These are phyloP conservation scores for Macrostomum lignano DNA, from an alignment of 1,140 invertebrate genomes.

Conservation along the genomic window DNA sequence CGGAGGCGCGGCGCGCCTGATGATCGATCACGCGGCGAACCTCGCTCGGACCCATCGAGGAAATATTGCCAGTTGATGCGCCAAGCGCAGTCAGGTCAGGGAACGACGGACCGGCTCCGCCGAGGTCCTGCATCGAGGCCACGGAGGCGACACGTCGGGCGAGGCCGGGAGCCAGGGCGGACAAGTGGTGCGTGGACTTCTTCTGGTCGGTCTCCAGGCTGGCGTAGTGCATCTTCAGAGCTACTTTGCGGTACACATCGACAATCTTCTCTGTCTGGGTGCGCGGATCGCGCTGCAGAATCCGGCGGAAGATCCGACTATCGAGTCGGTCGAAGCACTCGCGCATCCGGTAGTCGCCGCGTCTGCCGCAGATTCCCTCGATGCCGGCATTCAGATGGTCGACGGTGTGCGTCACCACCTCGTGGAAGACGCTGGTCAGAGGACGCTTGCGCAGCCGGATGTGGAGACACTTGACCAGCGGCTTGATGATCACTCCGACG, in stretches of 20 bases:
- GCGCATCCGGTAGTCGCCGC: conserved; percentile 43
- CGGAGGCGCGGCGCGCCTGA: too few relatives aligned
- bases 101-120: too few relatives aligned
- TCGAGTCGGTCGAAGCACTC: not conserved
- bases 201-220: not conserved
- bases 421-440: conserved; percentile 3
- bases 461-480: conserved; percentile 69
- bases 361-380: conserved; percentile 69
- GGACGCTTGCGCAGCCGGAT: conserved; percentile 39
- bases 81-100: too few relatives aligned
- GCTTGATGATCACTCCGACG: conserved; percentile 79
- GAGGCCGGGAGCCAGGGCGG: too few relatives aligned
- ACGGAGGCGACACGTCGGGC: too few relatives aligned
- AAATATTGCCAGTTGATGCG: too few relatives aligned
- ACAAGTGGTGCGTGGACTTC: not conserved
- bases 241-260: conserved; percentile 2
- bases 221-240: conserved; percentile 4
- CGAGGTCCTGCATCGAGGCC: too few relatives aligned
- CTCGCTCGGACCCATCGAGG: too few relatives aligned
- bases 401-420: conserved; percentile 33
- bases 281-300: not conserved
- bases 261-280: conserved; percentile 1
- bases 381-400: conserved; percentile 82
- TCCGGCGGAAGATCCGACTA: not conserved
- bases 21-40: too few relatives aligned